Base-by-base conservation (phyloP, 2,113 vertebrate species). In the Cyprinodon tularosa region DNA sequence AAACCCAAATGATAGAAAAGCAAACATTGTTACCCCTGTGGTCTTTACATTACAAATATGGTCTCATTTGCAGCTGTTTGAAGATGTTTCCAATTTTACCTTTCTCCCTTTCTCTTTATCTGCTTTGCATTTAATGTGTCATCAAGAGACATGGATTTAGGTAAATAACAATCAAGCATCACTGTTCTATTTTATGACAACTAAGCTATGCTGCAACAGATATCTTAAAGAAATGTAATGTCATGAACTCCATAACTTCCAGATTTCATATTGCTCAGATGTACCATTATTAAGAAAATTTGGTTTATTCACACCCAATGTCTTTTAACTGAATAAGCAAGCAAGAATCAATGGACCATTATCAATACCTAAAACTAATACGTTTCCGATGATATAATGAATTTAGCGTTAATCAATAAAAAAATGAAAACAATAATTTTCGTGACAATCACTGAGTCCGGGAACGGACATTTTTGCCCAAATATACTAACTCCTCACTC, bases 1-100 rank as follows among this genome's bases (percentile, higher is more conserved):
- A 48, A 67, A 20, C 38, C 4, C 66, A 9, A 75, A 77, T 68
- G 59, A 48, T 57, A 20, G 50, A 57, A 57, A n/a, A 57, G 50
- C 50, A 57, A 57, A 57, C 50, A 57, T 57, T 57, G 17, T n/a
- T 57, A 57, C 17, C 20, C 50, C 50, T 57, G 50, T n/a, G 17
- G 50, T 57, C 50, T 57, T 14, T 10, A n/a, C 50, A 57, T 57
- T 20, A 57, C 50, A 53, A 53, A 53, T 53, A 53, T 53, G 48
- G 17, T 53, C 5, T 53, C 48, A 57, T 57, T 57, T 57, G 8
- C 20, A 57, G 20, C 50, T 20, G 17, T 57, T 57, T 57, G 50
- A n/a, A 57, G 6, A 57, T 57, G 15, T 57, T n/a, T 9, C 20
- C 17, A 57, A 57, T 57, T 57, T 57, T 57, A 57, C 50, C 17